Percentiles rank a stretch among this genome's conserved stretches.
Evolutionary conservation across 2,888 invertebrate species (phyloP).

Genomic region (Drosophila neonasuta): DNA sequence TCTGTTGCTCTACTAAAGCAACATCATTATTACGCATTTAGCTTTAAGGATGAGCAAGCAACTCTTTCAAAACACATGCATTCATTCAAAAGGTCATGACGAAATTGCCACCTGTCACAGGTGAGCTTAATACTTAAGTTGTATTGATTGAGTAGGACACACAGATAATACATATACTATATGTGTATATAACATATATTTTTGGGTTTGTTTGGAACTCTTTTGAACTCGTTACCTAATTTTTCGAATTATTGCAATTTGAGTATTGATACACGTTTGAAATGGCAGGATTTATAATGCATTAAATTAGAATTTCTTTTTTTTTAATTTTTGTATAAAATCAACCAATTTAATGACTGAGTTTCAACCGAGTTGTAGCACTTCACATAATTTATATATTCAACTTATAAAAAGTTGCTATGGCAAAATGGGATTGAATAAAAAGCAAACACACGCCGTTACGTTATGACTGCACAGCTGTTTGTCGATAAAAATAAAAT

Average conservation of each 20-base stretch:
- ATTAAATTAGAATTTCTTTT: slow-evolving; percentile 15
- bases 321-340: slow-evolving; percentile 2
- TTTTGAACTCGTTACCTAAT: slow-evolving; percentile 41
- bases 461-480: slow-evolving; percentile 44
- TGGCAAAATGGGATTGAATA: slow-evolving; percentile 40
- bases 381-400: slow-evolving; percentile 50
- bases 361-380: slow-evolving; percentile 23
- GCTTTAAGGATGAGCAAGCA: not conserved
- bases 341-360: slow-evolving; percentile 26
- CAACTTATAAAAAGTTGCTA: slow-evolving; percentile 34
- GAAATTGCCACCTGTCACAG: slow-evolving; percentile 8
- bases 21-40: slow-evolving; percentile 17
- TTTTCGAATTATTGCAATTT: slow-evolving; percentile 13
- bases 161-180: not conserved
- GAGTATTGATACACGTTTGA: slow-evolving; percentile 11
- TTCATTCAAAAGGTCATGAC: slow-evolving; percentile 23
- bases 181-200: not conserved
- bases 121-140: slow-evolving; percentile 22
- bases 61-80: not conserved
- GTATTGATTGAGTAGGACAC: slow-evolving; percentile 24
- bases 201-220: not conserved
- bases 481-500: slow-evolving; percentile 19
- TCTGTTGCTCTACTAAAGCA: slow-evolving; percentile 18
- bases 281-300: slow-evolving; percentile 11
- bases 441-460: slow-evolving; percentile 49